Conservation (phyloP, 2,797 vertebrate species). For the Mus minutoides region DNA sequence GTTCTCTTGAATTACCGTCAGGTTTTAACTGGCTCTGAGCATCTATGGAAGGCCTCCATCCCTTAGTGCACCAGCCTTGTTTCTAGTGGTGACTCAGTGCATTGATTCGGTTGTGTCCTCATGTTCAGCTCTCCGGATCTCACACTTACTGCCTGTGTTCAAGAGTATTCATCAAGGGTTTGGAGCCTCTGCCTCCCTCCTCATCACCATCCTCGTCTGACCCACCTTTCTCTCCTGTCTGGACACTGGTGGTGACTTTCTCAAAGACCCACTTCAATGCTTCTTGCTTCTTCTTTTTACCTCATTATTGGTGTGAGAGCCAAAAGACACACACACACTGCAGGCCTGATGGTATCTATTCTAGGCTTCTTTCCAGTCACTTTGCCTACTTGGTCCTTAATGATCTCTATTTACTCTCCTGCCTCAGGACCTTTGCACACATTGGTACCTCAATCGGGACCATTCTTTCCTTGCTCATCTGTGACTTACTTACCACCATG, state of each 20-base stretch:
- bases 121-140: background rate
- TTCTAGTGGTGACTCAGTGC: conserved; percentile 11
- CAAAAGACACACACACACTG: background rate
- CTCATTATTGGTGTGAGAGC: background rate
- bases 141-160: background rate
- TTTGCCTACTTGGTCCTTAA: background rate
- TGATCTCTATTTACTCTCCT: background rate
- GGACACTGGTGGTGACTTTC: background rate
- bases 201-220: background rate
- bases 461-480: background rate
- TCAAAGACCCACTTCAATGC: background rate
- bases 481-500: background rate
- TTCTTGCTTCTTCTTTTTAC: background rate
- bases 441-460: background rate
- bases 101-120: background rate
- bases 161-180: background rate
- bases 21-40: background rate
- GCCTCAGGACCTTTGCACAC: conserved; percentile 3
- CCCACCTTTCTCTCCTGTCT: background rate
- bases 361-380: background rate
- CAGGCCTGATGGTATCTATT: background rate
- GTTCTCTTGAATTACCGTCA: background rate
- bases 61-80: background rate
- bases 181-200: background rate
- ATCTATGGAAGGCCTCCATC: background rate